Percentiles rank a stretch among this genome's conserved stretches.
These are phyloP conservation scores for Lasiurus cinereus DNA, from an alignment of 2,113 vertebrate species.

Conservation along the genomic window DNA sequence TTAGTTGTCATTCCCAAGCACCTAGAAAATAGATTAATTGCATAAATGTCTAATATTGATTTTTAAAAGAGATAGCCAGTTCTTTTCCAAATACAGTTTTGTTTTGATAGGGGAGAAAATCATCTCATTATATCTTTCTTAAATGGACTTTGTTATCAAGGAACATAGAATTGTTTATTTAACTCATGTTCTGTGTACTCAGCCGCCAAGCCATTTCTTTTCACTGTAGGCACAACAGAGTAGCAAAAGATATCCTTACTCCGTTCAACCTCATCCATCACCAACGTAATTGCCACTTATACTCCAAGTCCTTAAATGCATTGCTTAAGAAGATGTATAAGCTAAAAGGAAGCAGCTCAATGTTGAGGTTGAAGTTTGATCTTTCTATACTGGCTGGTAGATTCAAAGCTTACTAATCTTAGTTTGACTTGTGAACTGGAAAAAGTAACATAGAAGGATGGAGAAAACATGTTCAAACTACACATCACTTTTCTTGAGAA, in stretches of 20 bases:
- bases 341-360: slow-evolving; percentile 60
- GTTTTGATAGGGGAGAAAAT: not conserved
- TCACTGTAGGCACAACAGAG: slow-evolving; percentile 53
- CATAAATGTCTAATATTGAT: not conserved
- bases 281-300: slow-evolving; percentile 69
- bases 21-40: slow-evolving; percentile 12
- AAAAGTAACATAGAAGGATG: slow-evolving; percentile 64
- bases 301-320: slow-evolving; percentile 63
- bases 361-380: slow-evolving; percentile 61
- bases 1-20: not conserved
- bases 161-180: slow-evolving; percentile 44
- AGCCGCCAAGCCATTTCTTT: slow-evolving; percentile 42
- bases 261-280: slow-evolving; percentile 67
- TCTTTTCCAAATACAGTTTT: not conserved
- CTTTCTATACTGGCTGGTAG: slow-evolving; percentile 56
- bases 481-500: slow-evolving; percentile 58
- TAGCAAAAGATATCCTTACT: slow-evolving; percentile 20
- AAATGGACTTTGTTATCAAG: slow-evolving; percentile 60
- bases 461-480: slow-evolving; percentile 65
- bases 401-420: slow-evolving; percentile 65
- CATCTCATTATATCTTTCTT: slow-evolving; percentile 35
- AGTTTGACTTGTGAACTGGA: slow-evolving; percentile 56
- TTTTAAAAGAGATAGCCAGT: not conserved
- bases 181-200: slow-evolving; percentile 25
- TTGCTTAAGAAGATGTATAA: slow-evolving; percentile 75